These are phyloP conservation scores for Drosophila greeni DNA, from an alignment of 2,888 invertebrate species.

Conservation along the genomic window DNA sequence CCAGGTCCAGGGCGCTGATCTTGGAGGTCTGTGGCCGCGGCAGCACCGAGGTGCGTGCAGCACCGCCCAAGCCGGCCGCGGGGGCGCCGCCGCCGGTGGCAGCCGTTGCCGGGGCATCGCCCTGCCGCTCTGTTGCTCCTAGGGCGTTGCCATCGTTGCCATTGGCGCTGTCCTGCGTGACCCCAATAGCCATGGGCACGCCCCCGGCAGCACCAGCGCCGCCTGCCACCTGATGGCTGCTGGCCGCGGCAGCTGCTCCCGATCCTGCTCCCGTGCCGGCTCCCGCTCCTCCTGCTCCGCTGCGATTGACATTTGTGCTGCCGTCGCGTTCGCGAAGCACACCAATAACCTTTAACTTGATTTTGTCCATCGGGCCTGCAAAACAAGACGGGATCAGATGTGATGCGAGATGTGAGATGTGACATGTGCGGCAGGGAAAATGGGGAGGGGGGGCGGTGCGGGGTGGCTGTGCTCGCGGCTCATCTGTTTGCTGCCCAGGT, in stretches of 20 bases:
- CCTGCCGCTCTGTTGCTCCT: slow-evolving; percentile 30
- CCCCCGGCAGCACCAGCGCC: slow-evolving; percentile 21
- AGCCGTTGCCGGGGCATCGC: slow-evolving; percentile 27
- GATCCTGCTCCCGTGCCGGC: slow-evolving; percentile 18
- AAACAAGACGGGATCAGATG: slow-evolving; percentile 15
- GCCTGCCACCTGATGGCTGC: slow-evolving; percentile 41
- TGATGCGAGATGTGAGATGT: not conserved
- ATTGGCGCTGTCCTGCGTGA: slow-evolving; percentile 64
- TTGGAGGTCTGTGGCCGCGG: slow-evolving; percentile 66
- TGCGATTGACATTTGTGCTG: slow-evolving; percentile 70
- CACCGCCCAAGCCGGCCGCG: slow-evolving; percentile 49
- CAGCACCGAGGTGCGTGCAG: slow-evolving; percentile 63
- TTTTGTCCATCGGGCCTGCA: slow-evolving; percentile 69
- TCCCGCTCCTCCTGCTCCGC: slow-evolving; percentile 36
- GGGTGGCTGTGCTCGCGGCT: slow-evolving; percentile 10
- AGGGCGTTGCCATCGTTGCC: slow-evolving; percentile 59
- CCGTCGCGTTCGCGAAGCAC: slow-evolving; percentile 76
- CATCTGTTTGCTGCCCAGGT: slow-evolving; percentile 37
- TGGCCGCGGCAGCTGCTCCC: slow-evolving; percentile 6
- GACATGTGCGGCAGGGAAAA: not conserved
- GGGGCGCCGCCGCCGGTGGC: slow-evolving; percentile 22
- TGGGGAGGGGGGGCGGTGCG: not conserved
- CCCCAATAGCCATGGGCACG: slow-evolving; percentile 57
- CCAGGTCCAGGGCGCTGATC: slow-evolving; percentile 72
- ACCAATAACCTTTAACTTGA: slow-evolving; percentile 76